A percentile compares a stretch with the other conserved stretches of the same genome.
These are phyloP conservation scores for Dryobotodes eremita DNA, from an alignment of 2,888 invertebrate species.

Conservation along the genomic window DNA sequence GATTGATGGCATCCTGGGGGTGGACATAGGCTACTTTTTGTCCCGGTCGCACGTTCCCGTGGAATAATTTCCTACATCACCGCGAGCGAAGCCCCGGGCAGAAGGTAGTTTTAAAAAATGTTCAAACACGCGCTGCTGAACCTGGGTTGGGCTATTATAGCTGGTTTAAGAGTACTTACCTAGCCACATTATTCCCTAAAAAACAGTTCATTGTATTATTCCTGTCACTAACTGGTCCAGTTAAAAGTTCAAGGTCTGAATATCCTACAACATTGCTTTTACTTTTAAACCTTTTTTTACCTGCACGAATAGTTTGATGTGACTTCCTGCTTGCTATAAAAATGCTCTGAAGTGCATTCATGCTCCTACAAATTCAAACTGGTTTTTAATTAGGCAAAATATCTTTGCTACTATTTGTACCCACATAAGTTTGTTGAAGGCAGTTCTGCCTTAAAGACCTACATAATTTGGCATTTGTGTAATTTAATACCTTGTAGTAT, in stretches of 20 bases:
- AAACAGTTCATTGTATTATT: not conserved
- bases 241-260: constrained; percentile 50
- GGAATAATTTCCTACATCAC: no score
- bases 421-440: not conserved
- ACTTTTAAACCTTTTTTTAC: constrained; percentile 11
- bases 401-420: not conserved
- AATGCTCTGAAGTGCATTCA: not conserved
- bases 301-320: constrained; percentile 5
- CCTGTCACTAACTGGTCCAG: constrained; percentile 18
- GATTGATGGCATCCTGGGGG: no score
- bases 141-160: no score
- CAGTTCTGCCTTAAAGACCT: not conserved
- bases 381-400: constrained; percentile 12
- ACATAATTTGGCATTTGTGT: not conserved
- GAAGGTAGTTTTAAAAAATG: no score
- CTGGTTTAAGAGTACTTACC: not conserved
- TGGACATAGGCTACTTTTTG: no score
- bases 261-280: constrained; percentile 18
- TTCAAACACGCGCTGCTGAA: no score
- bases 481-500: constrained; percentile 2
- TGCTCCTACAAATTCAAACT: not conserved
- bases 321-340: constrained; percentile 40
- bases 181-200: not conserved
- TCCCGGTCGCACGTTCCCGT: no score
- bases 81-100: no score